Evolutionary conservation across 2,888 invertebrate genomes (phyloP), one percentile per base, ranked within the genome.

Genomic region (Flexamia atlantica): DNA sequence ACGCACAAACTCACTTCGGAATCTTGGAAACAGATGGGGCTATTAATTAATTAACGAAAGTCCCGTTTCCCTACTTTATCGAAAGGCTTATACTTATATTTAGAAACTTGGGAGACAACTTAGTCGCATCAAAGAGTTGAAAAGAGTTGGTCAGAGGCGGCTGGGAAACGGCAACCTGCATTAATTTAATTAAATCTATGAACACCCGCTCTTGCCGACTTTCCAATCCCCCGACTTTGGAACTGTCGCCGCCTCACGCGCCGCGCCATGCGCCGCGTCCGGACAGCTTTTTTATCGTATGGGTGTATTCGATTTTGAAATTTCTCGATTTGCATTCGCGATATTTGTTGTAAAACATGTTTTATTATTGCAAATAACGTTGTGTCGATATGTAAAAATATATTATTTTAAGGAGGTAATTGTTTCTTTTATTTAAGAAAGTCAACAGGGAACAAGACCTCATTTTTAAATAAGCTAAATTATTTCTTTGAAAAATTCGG

Each of bases 131-230:
- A 79, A 79, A 79, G 79, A 79, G 79, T 79, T 79, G 32, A 57
- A 79, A 79, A 79, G 79, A 79, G 30, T 79, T 79, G 79, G 79
- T 79, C 79, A 79, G 32, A 53, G 32, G 53, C 50, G 79, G 57
- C 79, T 79, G 79, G 40, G 57, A 79, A 79, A 79, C 57, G 79
- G n/a, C 79, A 79, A 79, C 79, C 79, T 79, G 79, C 79, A 79
- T 79, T 79, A 79, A 79, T 53, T 79, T 79, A 79, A 79, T 79
- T 79, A 79, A 79, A 79, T 79, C 79, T 79, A 36, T 79, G 57
- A 79, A 79, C 74, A 76, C 40, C 40, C 74, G 74, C 46, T n/a
- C 46, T 76, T 28, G 28, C 64, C 28, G 64, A 64, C 64, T 64
- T 64, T 57, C 28, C 64, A 30, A 64, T 64, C 30, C 30, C 30